Evolutionary conservation across 1,140 invertebrate genomes (phyloP).

Genomic region (Pteromalus puparum): DNA sequence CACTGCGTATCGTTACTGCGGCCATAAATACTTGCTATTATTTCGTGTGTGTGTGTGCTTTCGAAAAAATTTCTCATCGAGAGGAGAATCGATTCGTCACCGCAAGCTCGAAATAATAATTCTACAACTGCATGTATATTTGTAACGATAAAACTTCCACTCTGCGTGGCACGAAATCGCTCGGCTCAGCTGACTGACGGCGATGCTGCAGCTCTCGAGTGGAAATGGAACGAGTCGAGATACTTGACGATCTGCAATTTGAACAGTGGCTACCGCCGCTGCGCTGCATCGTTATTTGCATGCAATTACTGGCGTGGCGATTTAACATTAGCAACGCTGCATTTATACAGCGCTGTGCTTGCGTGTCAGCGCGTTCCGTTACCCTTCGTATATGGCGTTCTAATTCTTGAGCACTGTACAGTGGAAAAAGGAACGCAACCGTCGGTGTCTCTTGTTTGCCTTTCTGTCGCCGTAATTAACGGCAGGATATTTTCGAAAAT

Average conservation of each 20-base stretch:
- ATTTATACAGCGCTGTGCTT: constrained; percentile 57
- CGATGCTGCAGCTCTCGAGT: background rate
- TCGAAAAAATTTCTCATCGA: background rate
- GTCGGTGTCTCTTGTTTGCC: background rate
- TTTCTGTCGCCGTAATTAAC: constrained; percentile 3
- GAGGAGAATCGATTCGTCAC: background rate
- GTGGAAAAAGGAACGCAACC: background rate
- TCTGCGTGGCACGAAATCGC: background rate
- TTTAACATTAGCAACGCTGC: constrained; percentile 66
- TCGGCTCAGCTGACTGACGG: background rate
- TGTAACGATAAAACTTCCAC: background rate
- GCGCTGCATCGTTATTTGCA: constrained; percentile 58
- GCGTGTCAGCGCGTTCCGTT: too few species aligned
- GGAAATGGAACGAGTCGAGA: background rate
- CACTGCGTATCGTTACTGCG: background rate
- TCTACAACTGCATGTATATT: background rate
- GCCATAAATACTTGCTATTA: background rate
- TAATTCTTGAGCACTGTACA: constrained; percentile 20
- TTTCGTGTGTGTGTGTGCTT: background rate
- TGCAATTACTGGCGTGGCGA: constrained; percentile 62
- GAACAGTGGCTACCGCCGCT: constrained; percentile 52
- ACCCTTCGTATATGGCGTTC: constrained; percentile 9
- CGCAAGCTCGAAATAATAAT: background rate
- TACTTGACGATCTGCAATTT: constrained; percentile 55
- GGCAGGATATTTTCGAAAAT: background rate